A percentile compares a stretch with the other conserved stretches of the same genome.
Conservation (phyloP, 2,797 vertebrate genomes). For the Chrysocyon brachyurus region DNA sequence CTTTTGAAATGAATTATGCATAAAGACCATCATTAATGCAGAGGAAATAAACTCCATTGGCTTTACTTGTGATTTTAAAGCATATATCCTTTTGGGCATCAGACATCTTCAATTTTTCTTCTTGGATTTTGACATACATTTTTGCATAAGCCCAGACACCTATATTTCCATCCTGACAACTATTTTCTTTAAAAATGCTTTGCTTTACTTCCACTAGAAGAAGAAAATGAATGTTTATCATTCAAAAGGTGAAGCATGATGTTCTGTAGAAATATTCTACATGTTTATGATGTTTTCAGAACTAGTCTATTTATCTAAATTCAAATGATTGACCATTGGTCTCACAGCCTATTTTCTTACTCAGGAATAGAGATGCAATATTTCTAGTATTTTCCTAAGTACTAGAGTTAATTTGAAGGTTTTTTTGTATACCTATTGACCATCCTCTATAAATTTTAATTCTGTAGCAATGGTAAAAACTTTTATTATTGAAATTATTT, state of each 20-base stretch:
- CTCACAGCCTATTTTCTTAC: neutral
- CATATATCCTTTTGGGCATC: neutral
- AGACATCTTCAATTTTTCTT: neutral
- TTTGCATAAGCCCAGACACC: neutral
- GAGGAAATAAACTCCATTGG: conserved; percentile 25
- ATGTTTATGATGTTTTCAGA: neutral
- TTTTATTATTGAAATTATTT: neutral
- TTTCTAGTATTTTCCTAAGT: neutral
- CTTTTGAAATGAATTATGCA: conserved; percentile 54
- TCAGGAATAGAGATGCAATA: neutral
- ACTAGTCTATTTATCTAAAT: neutral
- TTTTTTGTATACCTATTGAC: neutral
- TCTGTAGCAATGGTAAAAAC: neutral
- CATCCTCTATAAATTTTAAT: neutral
- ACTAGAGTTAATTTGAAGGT: neutral
- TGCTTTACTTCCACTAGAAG: conserved; percentile 4
- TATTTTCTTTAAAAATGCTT: neutral
- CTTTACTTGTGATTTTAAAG: conserved; percentile 51
- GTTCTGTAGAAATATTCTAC: neutral
- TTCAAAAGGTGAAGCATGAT: conserved; percentile 3
- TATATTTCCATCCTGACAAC: neutral
- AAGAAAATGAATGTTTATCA: neutral
- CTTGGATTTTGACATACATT: conserved; percentile 19
- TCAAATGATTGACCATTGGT: neutral
- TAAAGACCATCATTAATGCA: conserved; percentile 17